Conservation (phyloP, 2,797 vertebrate species). For the Acipenser ruthenus region DNA sequence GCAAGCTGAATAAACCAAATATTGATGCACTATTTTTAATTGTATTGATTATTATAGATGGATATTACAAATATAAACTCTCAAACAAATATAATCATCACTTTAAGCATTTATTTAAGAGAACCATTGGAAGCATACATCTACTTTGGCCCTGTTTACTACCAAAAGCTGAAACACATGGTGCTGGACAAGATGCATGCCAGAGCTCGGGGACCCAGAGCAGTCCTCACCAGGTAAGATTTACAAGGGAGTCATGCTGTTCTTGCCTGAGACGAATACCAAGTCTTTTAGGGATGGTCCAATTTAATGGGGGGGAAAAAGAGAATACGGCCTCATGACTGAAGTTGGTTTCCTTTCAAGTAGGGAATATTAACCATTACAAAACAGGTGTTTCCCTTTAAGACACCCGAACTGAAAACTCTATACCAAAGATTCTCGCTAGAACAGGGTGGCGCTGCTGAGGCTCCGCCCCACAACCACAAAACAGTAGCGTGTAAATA, state of each 20-base stretch:
- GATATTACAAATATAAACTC: too few species aligned
- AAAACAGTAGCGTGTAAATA: too few species aligned
- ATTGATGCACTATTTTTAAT: too few species aligned
- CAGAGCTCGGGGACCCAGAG: constrained; percentile 87
- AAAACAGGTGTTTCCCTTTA: too few species aligned
- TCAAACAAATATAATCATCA: too few species aligned
- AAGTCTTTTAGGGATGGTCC: background rate
- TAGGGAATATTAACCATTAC: too few species aligned
- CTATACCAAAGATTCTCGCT: too few species aligned
- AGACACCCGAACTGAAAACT: too few species aligned
- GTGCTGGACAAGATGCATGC: constrained; percentile 98
- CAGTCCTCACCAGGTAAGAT: constrained; percentile 88
- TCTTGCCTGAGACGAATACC: background rate
- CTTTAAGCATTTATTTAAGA: constrained; percentile 40
- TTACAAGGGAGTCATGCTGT: background rate
- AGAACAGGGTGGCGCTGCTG: too few species aligned
- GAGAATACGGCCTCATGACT: background rate
- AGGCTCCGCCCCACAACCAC: too few species aligned
- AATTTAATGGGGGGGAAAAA: background rate
- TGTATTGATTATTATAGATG: too few species aligned
- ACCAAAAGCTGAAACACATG: constrained; percentile 98
- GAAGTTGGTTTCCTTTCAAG: background rate
- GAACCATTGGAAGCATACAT: constrained; percentile 95
- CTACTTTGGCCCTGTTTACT: constrained; percentile 95
- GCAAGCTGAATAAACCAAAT: too few species aligned